These are phyloP conservation scores for Coryphaenoides rupestris DNA, from an alignment of 2,113 vertebrate species.

Conservation along the genomic window DNA sequence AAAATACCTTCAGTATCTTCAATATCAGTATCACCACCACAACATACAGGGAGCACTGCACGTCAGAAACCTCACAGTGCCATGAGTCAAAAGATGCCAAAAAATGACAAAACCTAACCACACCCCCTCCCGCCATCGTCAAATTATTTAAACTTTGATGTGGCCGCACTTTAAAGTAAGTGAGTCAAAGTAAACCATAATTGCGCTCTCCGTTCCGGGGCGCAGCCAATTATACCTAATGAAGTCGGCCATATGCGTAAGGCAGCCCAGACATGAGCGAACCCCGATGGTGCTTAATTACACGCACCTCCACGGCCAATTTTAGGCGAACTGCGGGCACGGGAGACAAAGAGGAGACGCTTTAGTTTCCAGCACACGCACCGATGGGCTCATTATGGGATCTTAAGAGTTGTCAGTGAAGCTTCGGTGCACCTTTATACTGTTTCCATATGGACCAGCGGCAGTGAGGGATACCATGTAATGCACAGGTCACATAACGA, in stretches of 20 bases:
- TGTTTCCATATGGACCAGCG: slow-evolving; percentile 38
- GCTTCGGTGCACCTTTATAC: slow-evolving; percentile 24
- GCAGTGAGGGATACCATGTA: slow-evolving; percentile 24
- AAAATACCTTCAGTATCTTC: too few species aligned
- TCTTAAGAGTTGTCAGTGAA: slow-evolving; percentile 26
- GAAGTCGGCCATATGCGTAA: slow-evolving; percentile 57
- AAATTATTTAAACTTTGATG: slow-evolving; percentile 50
- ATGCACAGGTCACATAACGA: slow-evolving; percentile 14
- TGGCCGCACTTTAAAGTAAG: slow-evolving; percentile 11
- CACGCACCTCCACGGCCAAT: slow-evolving; percentile 41
- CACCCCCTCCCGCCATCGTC: slow-evolving; percentile 2
- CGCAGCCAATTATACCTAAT: slow-evolving; percentile 44
- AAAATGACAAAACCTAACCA: slow-evolving; percentile 17
- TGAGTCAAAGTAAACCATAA: slow-evolving; percentile 44
- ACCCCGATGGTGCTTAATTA: slow-evolving; percentile 63
- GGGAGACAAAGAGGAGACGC: slow-evolving; percentile 33
- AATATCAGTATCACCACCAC: too few species aligned
- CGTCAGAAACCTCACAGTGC: too few species aligned
- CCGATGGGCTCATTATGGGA: slow-evolving; percentile 51
- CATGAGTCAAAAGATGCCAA: neutral
- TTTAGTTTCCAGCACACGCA: slow-evolving; percentile 54
- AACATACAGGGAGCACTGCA: too few species aligned
- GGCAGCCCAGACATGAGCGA: slow-evolving; percentile 39
- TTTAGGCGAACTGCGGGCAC: slow-evolving; percentile 31
- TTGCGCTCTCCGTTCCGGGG: slow-evolving; percentile 38